Evolutionary conservation across 2,113 vertebrate genomes (phyloP), one percentile per base, ranked within the genome.

Genomic region (Tachysurus vachellii): DNA sequence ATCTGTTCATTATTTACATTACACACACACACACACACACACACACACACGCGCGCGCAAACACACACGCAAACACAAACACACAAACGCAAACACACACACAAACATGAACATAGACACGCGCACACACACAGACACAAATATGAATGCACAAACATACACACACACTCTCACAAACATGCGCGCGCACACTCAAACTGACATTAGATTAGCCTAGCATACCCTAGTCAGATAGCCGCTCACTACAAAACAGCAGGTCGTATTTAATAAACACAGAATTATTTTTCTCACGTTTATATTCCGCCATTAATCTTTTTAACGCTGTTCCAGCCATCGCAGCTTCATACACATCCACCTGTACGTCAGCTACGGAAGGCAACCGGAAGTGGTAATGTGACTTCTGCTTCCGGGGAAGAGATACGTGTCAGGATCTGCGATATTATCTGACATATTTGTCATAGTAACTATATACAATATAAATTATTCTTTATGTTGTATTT

Each of bases 231-330:
- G 47, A 5, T 50, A 70, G 28, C 66, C 31, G 31, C 70, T 47
- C 36, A 2, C 5, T 19, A 44, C 31, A 47, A 8, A 9, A 3
- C 31, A 36, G 13, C 66, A 2, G 4, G 5, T n/a, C 11, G n/a
- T 68, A 28, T 70, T 31, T 36, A 23, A 47, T 44, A 0, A 56
- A 31, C n/a, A 57, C 2, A 54, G 5, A 28, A 50, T 17, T 2
- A 54, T 2, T 11, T 57, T 19, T 11, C 86, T 89, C 64, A 91
- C 90, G 90, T 80, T 91, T 91, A 70, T 89, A 91, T 76, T 91
- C 90, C 23, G 90, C 90, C 90, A 91, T 91, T 23, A 91, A 62
- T 87, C 90, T 88, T 71, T 91, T 91, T 86, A 91, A 85, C 73
- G 90, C 90, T 2, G 90, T 91, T 54, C 90, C 90, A 9, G 90